Evolutionary conservation across 2,797 vertebrate genomes (phyloP), one percentile per base, ranked within the genome.

Genomic region (Xyrichtys novacula): DNA sequence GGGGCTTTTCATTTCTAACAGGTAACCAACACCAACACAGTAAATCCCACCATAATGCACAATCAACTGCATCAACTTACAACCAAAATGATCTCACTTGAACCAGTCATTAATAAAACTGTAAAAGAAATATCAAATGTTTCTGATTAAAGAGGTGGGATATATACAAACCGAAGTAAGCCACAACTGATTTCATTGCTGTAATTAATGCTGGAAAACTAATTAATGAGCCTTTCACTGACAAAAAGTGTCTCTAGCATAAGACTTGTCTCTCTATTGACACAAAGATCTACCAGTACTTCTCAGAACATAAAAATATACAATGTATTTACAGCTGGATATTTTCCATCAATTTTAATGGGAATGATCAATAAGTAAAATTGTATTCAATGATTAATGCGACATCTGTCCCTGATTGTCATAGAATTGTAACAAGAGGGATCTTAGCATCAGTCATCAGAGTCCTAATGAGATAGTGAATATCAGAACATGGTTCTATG

Each of bases 311-410:
- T 70, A 89, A 88, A 95, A 95, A 96, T 96, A 93, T 95, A 95
- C 94, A 95, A 95, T 85, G 88, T 96, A 97, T 97, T 95, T 96
- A 96, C 95, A 97, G 94, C 94, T 95, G 92, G 92, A 71, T 92
- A 90, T 90, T 61, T 87, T 91, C 84, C 91, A 91, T 90, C 91
- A 94, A 94, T 94, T 94, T 93, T 91, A 93, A 89, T 92, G 95
- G 96, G 96, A 98, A 98, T 97, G 96, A 94, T 86, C 88, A 89
- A 91, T 92, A 90, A 94, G 92, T 46, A 56, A 93, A 84, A 60
- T 64, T 74, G 46, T 67, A 61, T 74, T 43, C 28, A 43, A 80
- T 76, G 67, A 92, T 91, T 89, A 92, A 94, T 80, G 89, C 89
- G 92, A 93, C 92, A 88, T 91, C 85, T 91, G 92, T 95, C 95